A percentile compares a stretch with the other conserved stretches of the same genome.
phyloP scores from a whole-genome alignment of 2,113 vertebrate genomes.

The Turdus rufiventris region DNA sequence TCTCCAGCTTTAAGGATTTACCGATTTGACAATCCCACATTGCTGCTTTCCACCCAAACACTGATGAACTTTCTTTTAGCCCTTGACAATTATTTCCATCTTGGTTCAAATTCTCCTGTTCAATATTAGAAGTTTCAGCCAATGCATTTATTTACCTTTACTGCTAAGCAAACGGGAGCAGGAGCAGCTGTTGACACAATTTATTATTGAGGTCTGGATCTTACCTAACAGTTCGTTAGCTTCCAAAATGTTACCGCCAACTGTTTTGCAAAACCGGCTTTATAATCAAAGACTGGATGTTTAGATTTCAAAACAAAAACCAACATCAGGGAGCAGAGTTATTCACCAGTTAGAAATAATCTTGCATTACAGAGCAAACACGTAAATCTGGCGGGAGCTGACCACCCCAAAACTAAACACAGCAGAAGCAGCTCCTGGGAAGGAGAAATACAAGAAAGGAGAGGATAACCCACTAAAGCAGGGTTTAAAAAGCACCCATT shows the following conservation, averaged over 20 bases:
- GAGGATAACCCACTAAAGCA: neutral
- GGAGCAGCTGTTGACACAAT: neutral
- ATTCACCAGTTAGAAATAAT: neutral
- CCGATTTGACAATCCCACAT: neutral
- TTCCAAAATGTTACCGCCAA: neutral
- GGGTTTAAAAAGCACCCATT: neutral
- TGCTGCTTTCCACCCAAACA: neutral
- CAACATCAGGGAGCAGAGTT: neutral
- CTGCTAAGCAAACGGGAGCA: neutral
- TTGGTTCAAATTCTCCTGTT: neutral
- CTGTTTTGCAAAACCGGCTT: neutral
- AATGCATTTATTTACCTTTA: neutral
- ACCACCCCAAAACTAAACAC: neutral
- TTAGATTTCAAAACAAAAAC: constrained; percentile 10
- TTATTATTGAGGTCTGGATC: neutral
- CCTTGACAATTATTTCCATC: neutral
- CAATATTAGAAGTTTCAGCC: neutral
- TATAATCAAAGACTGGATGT: neutral
- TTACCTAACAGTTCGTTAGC: neutral
- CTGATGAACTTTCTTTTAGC: neutral
- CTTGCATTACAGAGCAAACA: neutral
- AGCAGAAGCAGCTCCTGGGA: neutral
- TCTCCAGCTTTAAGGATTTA: neutral
- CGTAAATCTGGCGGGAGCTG: neutral
- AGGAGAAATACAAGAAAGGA: neutral